phyloP scores from a whole-genome alignment of 2,113 vertebrate genomes.

The Vimba vimba region DNA sequence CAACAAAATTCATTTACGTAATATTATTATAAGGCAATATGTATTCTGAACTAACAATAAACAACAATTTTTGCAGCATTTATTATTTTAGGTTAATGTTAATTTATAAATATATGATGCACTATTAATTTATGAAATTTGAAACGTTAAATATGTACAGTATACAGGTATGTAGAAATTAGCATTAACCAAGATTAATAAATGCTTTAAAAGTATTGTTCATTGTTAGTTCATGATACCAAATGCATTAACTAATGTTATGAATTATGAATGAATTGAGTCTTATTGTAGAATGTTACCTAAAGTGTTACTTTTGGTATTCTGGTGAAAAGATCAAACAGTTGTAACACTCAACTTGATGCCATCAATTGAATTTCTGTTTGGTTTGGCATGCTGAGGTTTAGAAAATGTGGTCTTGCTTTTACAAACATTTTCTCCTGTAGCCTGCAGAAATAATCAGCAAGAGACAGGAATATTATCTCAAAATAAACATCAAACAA shows the following conservation, averaged over 20 bases:
- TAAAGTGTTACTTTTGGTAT: background rate
- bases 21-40: too few relatives aligned
- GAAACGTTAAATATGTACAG: too few relatives aligned
- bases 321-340: background rate
- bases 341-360: background rate
- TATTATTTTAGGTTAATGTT: too few relatives aligned
- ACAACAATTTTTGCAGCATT: too few relatives aligned
- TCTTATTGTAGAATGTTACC: background rate
- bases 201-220: background rate
- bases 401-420: background rate
- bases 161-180: too few relatives aligned
- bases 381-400: background rate
- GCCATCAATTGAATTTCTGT: background rate
- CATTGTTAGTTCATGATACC: background rate
- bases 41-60: too few relatives aligned
- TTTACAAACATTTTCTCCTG: background rate
- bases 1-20: background rate
- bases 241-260: background rate
- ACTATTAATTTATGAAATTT: too few relatives aligned
- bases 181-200: too few relatives aligned
- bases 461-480: background rate
- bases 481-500: background rate
- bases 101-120: too few relatives aligned
- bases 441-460: background rate
- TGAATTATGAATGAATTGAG: background rate